Percentiles rank a stretch among this genome's conserved stretches.
Evolutionary conservation across 1,140 invertebrate species (phyloP).

Genomic region (Arctopsyche grandis): DNA sequence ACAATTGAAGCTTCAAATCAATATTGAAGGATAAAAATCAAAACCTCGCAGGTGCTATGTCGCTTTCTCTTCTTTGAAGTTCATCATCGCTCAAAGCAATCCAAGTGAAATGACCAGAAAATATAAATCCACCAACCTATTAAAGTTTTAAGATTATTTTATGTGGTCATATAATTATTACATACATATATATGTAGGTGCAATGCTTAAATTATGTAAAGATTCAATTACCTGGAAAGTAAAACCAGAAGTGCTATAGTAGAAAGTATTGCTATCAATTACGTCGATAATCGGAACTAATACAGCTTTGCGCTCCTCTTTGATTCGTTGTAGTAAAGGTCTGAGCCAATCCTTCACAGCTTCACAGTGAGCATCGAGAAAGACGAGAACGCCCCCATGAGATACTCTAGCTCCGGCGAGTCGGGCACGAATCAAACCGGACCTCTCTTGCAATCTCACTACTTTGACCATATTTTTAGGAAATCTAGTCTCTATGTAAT

Average conservation of each 20-base stretch:
- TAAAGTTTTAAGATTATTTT: constrained; percentile 30
- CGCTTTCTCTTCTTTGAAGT: constrained; percentile 68
- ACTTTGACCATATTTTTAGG: constrained; percentile 76
- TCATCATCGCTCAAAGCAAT: constrained; percentile 82
- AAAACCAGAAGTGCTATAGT: constrained; percentile 77
- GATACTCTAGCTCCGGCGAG: constrained; percentile 82
- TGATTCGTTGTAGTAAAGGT: constrained; percentile 85
- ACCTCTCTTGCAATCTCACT: constrained; percentile 77
- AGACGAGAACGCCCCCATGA: constrained; percentile 86
- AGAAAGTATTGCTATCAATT: constrained; percentile 87
- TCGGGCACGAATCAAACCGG: constrained; percentile 87
- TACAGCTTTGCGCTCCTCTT: constrained; percentile 80
- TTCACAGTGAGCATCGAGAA: constrained; percentile 97
- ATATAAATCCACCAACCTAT: constrained; percentile 88
- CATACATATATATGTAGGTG: background rate
- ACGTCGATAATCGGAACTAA: constrained; percentile 94
- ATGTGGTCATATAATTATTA: too few relatives aligned
- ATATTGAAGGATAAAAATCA: constrained; percentile 7
- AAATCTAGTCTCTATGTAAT: constrained; percentile 78
- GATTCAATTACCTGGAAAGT: constrained; percentile 61
- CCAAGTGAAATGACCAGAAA: constrained; percentile 92
- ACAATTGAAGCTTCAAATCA: background rate
- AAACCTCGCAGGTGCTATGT: constrained; percentile 64
- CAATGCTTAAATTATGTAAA: background rate
- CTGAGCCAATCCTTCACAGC: constrained; percentile 84